Percentiles rank a stretch among this genome's conserved stretches.
phyloP scores from a whole-genome alignment of 2,113 vertebrate species.

The Smithornis capensis region DNA sequence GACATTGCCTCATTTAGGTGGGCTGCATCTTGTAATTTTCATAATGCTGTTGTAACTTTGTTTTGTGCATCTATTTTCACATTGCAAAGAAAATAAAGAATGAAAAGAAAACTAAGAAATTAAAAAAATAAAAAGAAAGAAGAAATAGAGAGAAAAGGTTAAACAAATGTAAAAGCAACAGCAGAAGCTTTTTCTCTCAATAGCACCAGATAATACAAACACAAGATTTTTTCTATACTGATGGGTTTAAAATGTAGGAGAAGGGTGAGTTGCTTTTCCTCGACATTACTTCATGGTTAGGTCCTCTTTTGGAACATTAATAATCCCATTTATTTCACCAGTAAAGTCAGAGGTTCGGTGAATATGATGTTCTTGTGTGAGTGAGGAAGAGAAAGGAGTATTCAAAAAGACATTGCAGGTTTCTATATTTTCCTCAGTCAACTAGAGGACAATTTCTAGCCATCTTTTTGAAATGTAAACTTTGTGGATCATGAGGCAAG shows the following conservation, averaged over 20 bases:
- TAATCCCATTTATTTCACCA: not conserved
- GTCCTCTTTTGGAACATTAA: not conserved
- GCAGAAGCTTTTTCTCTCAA: not conserved
- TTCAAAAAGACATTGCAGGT: not conserved
- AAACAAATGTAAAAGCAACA: not conserved
- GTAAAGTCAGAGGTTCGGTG: not conserved
- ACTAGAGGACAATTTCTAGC: not conserved
- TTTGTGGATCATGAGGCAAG: not conserved
- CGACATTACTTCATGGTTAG: not conserved
- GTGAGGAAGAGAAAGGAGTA: not conserved
- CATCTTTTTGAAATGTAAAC: not conserved
- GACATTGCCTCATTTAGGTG: not conserved
- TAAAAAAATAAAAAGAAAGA: not conserved
- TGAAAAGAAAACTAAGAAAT: not conserved
- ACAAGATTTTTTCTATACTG: not conserved
- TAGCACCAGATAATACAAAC: not conserved
- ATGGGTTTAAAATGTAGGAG: not conserved
- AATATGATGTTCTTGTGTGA: not conserved
- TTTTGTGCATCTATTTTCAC: not conserved
- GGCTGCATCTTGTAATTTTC: not conserved
- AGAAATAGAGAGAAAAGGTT: not conserved
- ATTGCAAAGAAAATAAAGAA: not conserved
- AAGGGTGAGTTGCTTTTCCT: not conserved
- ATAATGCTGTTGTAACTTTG: not conserved
- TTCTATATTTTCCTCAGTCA: not conserved